These are phyloP conservation scores for Prionailurus viverrinus DNA, from an alignment of 2,113 vertebrate species.

Conservation along the genomic window DNA sequence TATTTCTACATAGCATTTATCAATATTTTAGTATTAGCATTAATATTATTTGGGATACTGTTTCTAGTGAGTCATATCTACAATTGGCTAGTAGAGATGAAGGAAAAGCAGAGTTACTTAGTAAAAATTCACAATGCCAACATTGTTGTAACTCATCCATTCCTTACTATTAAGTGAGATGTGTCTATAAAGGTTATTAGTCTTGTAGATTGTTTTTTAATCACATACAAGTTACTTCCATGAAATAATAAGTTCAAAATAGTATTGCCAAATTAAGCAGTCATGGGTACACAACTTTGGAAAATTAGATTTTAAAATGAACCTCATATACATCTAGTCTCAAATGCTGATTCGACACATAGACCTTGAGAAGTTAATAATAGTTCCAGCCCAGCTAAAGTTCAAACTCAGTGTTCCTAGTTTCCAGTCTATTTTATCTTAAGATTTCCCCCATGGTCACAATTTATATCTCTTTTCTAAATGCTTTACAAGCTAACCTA, in stretches of 20 bases:
- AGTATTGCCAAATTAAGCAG: slow-evolving; percentile 26
- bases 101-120: slow-evolving; percentile 32
- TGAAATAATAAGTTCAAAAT: slow-evolving; percentile 42
- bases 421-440: not conserved
- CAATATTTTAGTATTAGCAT: slow-evolving; percentile 49
- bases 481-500: slow-evolving; percentile 23
- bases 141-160: slow-evolving; percentile 10
- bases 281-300: not conserved
- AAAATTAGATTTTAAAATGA: slow-evolving; percentile 39
- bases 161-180: slow-evolving; percentile 23
- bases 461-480: slow-evolving; percentile 35
- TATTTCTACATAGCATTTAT: slow-evolving; percentile 21
- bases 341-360: slow-evolving; percentile 31
- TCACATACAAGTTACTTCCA: not conserved
- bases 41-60: slow-evolving; percentile 41
- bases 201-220: slow-evolving; percentile 2
- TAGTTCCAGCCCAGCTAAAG: not conserved
- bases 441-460: not conserved
- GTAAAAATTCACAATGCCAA: slow-evolving; percentile 41
- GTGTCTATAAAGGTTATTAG: slow-evolving; percentile 28
- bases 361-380: not conserved
- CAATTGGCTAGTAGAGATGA: not conserved
- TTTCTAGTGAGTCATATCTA: slow-evolving; percentile 36
- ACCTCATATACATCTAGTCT: not conserved
- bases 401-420: slow-evolving; percentile 15